Evolutionary conservation across 2,113 vertebrate species (phyloP), one percentile per base, ranked within the genome.

Genomic region (Apeltes quadracus): DNA sequence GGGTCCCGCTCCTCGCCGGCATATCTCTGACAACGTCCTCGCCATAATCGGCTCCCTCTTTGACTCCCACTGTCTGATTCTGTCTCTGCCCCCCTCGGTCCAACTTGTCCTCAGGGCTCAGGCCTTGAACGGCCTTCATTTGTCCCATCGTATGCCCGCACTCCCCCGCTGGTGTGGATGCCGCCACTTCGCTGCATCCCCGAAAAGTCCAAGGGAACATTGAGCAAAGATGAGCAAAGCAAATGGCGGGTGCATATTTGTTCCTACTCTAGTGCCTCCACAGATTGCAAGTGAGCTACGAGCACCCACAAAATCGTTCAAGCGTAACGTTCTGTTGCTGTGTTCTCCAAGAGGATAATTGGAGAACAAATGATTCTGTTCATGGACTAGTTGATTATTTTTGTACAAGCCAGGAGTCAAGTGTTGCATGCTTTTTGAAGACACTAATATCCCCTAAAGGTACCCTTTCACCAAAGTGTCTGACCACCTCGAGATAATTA

Each of bases 51-150:
- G 12, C 59, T 76, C 72, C 27, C 41, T 48, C 62, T 75, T 79
- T 79, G 78, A 72, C 74, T 58, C 61, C 48, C 23, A 66, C 74
- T 75, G 71, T 85, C 72, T 74, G 66, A 84, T 82, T 85, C 48
- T 69, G 79, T 81, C 64, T 83, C 69, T 25, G 48, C 61, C 61
- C 13, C 14, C 51, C 25, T 27, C 51, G 72, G 65, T 39, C 74
- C 67, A 81, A 81, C 84, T 75, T 70, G 72, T 87, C 83, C 73
- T 84, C 46, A 2, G 82, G 81, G 82, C 63, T 50, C 22, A 82
- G 70, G 41, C 71, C n/a, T n/a, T 80, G 56, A 18, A 10, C 5
- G 70, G 41, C 80, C 85, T 85, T 87, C 82, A 87, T 82, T 80
- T 79, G 76, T 82, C 82, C 82, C 76, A 72, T 86, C 84, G 66